phyloP scores from a whole-genome alignment of 2,888 invertebrate genomes.

The Pteria penguin region DNA sequence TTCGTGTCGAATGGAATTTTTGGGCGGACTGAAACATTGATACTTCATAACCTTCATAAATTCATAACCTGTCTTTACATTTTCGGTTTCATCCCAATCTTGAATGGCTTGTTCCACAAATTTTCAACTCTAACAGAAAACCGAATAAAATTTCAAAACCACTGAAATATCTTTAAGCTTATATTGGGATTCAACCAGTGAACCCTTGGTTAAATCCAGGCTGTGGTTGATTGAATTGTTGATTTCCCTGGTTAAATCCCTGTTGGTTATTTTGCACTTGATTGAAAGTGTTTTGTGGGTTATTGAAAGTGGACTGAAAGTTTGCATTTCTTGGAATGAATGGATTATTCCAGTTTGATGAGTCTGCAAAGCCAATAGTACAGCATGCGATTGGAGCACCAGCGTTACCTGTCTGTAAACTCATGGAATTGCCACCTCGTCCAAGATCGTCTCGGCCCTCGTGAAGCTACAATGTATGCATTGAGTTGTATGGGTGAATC shows the following conservation, averaged over 20 bases:
- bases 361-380: constrained; percentile 52
- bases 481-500: too few species aligned
- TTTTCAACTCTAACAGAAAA: too few species aligned
- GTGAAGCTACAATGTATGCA: constrained; percentile 53
- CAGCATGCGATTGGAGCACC: constrained; percentile 62
- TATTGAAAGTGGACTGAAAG: background rate
- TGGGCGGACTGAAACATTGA: too few species aligned
- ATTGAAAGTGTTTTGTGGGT: background rate
- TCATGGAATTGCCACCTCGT: constrained; percentile 49
- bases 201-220: background rate
- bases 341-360: constrained; percentile 59
- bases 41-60: too few species aligned
- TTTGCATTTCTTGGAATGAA: constrained; percentile 35
- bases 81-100: too few species aligned
- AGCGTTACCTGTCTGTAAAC: constrained; percentile 60
- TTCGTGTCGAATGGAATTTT: too few species aligned
- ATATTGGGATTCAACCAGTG: background rate
- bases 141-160: too few species aligned
- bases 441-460: constrained; percentile 61
- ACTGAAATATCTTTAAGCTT: too few species aligned
- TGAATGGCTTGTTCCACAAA: too few species aligned
- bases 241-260: background rate
- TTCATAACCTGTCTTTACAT: too few species aligned
- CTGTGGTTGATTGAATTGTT: background rate
- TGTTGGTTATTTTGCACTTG: background rate